Evolutionary conservation across 37 sponge, comb jelly and placozoan species (phyloP).

Genomic region (Hormiphora californensis): DNA sequence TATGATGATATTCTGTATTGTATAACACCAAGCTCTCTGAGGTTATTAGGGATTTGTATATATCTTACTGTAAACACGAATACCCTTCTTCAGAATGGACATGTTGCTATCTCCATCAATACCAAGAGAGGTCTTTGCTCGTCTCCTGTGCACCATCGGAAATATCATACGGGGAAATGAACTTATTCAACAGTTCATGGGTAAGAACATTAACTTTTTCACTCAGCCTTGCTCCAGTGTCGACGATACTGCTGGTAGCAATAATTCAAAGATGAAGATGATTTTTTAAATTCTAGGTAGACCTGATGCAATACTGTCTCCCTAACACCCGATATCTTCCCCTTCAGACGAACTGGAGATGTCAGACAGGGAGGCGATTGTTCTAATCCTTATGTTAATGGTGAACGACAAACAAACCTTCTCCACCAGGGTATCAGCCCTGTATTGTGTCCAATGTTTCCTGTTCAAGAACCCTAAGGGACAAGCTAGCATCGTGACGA

Average conservation of each 20-base stretch:
- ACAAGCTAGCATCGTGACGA: slow-evolving; percentile 74
- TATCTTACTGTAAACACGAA: no score
- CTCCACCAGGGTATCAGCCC: slow-evolving; percentile 66
- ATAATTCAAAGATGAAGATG: no score
- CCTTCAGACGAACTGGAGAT: slow-evolving; percentile 32
- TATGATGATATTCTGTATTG: no score
- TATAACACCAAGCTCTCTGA: no score
- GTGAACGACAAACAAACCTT: slow-evolving; percentile 83
- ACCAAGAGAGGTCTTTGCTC: neutral
- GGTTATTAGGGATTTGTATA: no score
- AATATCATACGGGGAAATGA: slow-evolving; percentile 51
- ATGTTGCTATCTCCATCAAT: neutral
- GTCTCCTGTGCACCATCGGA: slow-evolving; percentile 22
- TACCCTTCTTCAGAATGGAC: no score
- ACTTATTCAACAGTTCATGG: slow-evolving; percentile 53
- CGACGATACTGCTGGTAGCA: no score
- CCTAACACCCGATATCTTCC: no score
- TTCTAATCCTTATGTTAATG: slow-evolving; percentile 84
- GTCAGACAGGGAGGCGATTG: slow-evolving; percentile 63
- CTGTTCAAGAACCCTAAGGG: slow-evolving; percentile 70
- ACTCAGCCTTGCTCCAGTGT: neutral
- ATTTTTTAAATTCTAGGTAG: no score
- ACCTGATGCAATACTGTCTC: no score
- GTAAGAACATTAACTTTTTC: neutral
- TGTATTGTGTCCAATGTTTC: slow-evolving; percentile 87